phyloP scores from a whole-genome alignment of 1,140 invertebrate species.

The Tetramorium alpestre region DNA sequence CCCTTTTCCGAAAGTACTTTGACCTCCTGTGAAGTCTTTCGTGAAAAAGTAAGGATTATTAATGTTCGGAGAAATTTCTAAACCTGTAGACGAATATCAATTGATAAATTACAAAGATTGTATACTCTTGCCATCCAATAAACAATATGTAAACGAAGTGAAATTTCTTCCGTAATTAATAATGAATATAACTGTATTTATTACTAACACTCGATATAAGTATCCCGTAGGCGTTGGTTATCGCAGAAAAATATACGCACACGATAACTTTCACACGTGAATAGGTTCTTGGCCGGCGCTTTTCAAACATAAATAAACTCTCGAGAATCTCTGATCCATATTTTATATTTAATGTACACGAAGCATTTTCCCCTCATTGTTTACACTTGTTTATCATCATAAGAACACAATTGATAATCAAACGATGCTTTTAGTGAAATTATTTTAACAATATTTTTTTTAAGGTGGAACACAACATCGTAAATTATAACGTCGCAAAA shows the following conservation, averaged over 20 bases:
- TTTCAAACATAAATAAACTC: conserved; percentile 11
- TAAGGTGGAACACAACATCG: background rate
- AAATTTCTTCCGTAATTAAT: background rate
- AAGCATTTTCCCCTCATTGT: background rate
- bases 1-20: background rate
- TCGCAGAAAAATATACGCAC: background rate
- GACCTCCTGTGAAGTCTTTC: background rate
- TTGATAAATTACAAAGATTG: background rate
- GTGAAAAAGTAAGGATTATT: background rate
- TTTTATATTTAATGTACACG: background rate
- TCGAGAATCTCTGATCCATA: background rate
- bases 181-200: background rate
- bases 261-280: background rate
- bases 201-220: background rate
- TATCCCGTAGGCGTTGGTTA: background rate
- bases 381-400: background rate
- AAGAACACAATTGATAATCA: background rate
- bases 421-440: background rate
- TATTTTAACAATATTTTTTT: background rate
- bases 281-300: background rate
- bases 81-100: background rate
- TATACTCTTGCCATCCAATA: background rate
- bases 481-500: background rate
- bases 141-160: background rate
- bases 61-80: background rate